Percentiles rank a stretch among this genome's conserved stretches.
phyloP scores from a whole-genome alignment of 1,140 invertebrate species.

The Ditylenchus dipsaci region DNA sequence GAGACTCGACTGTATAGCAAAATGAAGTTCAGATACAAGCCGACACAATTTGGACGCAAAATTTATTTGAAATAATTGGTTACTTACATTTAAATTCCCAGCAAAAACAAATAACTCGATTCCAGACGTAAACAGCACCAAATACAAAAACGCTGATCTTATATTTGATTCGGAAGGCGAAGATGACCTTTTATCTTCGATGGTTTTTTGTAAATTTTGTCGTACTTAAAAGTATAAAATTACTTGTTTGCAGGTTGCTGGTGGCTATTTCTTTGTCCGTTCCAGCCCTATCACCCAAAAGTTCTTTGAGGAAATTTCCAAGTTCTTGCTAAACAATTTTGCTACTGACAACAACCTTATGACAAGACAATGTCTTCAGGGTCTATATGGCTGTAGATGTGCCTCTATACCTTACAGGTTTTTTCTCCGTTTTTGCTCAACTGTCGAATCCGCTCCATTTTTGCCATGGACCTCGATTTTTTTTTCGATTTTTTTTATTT shows the following conservation, averaged over 20 bases:
- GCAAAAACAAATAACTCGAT: background rate
- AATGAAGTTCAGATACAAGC: constrained; percentile 31
- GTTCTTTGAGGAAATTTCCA: constrained; percentile 30
- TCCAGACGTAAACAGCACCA: constrained; percentile 9
- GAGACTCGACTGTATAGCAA: too few relatives aligned
- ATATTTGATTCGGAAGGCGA: constrained; percentile 40
- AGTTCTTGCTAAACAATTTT: constrained; percentile 36
- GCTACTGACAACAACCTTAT: constrained; percentile 44
- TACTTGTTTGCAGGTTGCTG: constrained; percentile 34
- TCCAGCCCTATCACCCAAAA: constrained; percentile 17
- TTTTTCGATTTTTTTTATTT: too few relatives aligned
- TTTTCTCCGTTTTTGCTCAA: too few relatives aligned
- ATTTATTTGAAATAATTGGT: constrained; percentile 43
- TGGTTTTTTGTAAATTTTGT: background rate
- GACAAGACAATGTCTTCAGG: constrained; percentile 30
- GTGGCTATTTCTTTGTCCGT: constrained; percentile 41
- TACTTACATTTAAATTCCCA: background rate
- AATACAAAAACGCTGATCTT: constrained; percentile 22
- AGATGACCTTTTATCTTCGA: constrained; percentile 20
- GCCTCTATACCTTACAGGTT: constrained; percentile 38
- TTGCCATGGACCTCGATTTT: too few relatives aligned
- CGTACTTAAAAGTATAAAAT: too few relatives aligned
- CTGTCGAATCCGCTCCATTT: too few relatives aligned
- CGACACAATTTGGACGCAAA: constrained; percentile 43
- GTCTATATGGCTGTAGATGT: constrained; percentile 19